Conservation (phyloP, 1,140 invertebrate genomes). For the Apis dorsata region DNA sequence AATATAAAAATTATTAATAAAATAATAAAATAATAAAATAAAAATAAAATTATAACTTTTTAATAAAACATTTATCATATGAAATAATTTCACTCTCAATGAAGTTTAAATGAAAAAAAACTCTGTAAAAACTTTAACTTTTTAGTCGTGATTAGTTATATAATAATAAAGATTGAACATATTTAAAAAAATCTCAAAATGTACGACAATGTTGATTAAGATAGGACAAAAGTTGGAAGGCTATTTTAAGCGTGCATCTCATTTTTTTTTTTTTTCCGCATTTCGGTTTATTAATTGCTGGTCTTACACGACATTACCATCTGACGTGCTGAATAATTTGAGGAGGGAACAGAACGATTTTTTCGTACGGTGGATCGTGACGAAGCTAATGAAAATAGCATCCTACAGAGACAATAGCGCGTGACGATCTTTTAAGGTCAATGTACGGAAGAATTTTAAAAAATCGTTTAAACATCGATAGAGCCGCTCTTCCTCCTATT, state of each 20-base stretch:
- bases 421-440: slow-evolving; percentile 47
- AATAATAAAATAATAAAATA: too few species aligned
- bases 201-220: background rate
- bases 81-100: too few species aligned
- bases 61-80: too few species aligned
- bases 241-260: background rate
- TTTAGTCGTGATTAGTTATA: too few species aligned
- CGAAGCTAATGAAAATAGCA: slow-evolving; percentile 54
- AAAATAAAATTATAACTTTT: too few species aligned
- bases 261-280: background rate
- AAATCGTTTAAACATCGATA: background rate
- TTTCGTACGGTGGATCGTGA: slow-evolving; percentile 58
- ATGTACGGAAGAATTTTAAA: slow-evolving; percentile 8
- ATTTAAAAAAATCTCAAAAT: background rate
- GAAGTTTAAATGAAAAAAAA: too few species aligned
- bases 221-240: background rate
- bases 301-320: slow-evolving; percentile 7
- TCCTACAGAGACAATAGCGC: slow-evolving; percentile 50
- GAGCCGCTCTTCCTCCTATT: background rate
- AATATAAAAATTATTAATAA: too few species aligned
- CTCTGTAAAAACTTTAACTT: too few species aligned
- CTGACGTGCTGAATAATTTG: slow-evolving; percentile 37
- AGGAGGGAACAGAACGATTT: slow-evolving; percentile 52
- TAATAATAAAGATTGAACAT: background rate
- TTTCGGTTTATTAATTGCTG: slow-evolving; percentile 35